Percentiles rank a stretch among this genome's conserved stretches.
Evolutionary conservation across 2,113 vertebrate genomes (phyloP).

Genomic region (Guaruba guarouba): DNA sequence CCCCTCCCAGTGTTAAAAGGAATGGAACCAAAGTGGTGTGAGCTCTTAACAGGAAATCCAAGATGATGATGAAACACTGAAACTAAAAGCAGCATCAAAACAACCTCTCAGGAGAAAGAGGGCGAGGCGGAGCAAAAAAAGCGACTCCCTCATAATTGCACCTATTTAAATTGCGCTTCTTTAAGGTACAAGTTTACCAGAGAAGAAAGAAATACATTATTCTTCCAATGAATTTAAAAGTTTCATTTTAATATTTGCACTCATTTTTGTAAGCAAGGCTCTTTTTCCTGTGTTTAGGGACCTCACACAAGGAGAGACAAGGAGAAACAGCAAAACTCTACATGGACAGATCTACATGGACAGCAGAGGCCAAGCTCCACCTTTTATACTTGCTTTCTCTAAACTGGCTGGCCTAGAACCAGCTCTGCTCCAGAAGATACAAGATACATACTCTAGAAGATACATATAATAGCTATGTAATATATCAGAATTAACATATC

Average conservation of each 20-base stretch:
- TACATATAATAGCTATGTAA: background rate
- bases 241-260: background rate
- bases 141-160: background rate
- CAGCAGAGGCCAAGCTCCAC: background rate
- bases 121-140: background rate
- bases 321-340: background rate
- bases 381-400: too few species aligned
- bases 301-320: background rate
- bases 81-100: background rate
- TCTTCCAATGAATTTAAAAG: background rate
- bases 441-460: background rate
- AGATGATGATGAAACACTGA: background rate
- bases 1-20: background rate
- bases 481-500: background rate
- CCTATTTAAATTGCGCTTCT: background rate
- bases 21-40: background rate
- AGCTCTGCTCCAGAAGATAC: background rate
- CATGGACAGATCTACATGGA: rapidly evolving
- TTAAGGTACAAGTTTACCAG: background rate
- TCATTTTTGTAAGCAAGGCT: background rate
- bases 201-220: background rate
- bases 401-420: background rate
- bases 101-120: background rate
- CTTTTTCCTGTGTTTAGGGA: background rate
- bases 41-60: background rate